Evolutionary conservation across 2,888 invertebrate genomes (phyloP).

Genomic region (Melinaea marsaeus): DNA sequence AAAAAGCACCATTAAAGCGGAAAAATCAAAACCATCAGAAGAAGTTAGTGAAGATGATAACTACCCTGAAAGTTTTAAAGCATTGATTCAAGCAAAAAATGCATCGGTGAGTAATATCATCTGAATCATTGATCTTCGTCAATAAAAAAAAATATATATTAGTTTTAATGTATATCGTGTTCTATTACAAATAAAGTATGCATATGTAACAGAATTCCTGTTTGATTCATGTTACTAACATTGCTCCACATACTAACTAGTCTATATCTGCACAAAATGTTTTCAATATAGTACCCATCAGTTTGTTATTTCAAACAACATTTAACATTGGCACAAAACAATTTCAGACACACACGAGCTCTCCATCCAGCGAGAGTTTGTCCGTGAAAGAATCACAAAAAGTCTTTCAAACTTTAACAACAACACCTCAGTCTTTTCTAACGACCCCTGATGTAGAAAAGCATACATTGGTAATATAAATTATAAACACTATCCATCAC

Average conservation of each 20-base stretch:
- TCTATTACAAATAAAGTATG: conserved; percentile 28
- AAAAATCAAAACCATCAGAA: conserved; percentile 51
- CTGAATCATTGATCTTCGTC: conserved; percentile 21
- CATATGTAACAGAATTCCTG: conserved; percentile 26
- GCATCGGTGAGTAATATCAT: conserved; percentile 59
- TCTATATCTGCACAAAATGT: neutral
- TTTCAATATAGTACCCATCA: neutral
- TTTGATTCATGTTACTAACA: conserved; percentile 32
- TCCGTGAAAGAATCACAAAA: conserved; percentile 74
- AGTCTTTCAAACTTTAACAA: conserved; percentile 64
- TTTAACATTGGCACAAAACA: conserved; percentile 29
- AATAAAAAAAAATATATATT: conserved; percentile 23
- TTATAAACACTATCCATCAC: conserved; percentile 21
- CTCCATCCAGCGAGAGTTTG: conserved; percentile 69
- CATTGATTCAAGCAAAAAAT: conserved; percentile 80
- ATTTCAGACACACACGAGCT: conserved; percentile 72
- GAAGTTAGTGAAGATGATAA: conserved; percentile 81
- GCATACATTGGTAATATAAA: conserved; percentile 62
- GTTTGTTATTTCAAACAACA: conserved; percentile 6
- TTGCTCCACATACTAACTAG: conserved; percentile 30
- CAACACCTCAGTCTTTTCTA: conserved; percentile 60
- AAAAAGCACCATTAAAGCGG: conserved; percentile 40
- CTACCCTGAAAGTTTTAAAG: conserved; percentile 82
- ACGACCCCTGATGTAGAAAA: conserved; percentile 60
- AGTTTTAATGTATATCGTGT: conserved; percentile 28